phyloP scores from a whole-genome alignment of 2,113 vertebrate species.

The Ellobius talpinus region DNA sequence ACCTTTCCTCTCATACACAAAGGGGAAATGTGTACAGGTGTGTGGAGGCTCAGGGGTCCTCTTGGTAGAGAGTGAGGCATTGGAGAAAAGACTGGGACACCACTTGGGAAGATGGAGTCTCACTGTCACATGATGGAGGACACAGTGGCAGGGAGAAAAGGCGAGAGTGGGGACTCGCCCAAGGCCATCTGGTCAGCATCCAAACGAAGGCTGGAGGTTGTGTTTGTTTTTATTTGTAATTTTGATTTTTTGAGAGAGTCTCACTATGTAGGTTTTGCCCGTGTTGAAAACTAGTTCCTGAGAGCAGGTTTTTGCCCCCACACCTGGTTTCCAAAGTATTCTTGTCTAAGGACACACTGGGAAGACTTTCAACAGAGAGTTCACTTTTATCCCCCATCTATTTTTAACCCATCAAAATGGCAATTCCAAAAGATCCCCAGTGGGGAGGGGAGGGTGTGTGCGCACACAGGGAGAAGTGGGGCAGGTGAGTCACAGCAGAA shows the following conservation, averaged over 20 bases:
- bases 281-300: neutral
- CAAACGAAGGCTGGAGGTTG: neutral
- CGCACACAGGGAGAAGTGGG: neutral
- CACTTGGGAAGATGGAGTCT: neutral
- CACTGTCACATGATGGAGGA: neutral
- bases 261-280: no score
- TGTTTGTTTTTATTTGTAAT: neutral
- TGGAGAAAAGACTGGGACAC: neutral
- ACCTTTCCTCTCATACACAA: neutral
- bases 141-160: neutral
- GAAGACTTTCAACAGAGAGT: neutral
- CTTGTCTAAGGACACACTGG: neutral
- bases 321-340: neutral
- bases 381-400: neutral
- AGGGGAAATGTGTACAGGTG: neutral
- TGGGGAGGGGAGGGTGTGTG: neutral
- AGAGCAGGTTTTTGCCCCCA: neutral
- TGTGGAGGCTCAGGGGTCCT: neutral
- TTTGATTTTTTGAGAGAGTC: neutral
- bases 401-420: conserved; percentile 54
- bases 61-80: neutral
- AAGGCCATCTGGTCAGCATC: neutral
- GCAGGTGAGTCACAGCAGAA: neutral
- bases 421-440: conserved; percentile 16
- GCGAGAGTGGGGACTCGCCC: neutral